Base-by-base conservation (phyloP, 2,113 vertebrate species). In the Muntiacus muntjak region DNA sequence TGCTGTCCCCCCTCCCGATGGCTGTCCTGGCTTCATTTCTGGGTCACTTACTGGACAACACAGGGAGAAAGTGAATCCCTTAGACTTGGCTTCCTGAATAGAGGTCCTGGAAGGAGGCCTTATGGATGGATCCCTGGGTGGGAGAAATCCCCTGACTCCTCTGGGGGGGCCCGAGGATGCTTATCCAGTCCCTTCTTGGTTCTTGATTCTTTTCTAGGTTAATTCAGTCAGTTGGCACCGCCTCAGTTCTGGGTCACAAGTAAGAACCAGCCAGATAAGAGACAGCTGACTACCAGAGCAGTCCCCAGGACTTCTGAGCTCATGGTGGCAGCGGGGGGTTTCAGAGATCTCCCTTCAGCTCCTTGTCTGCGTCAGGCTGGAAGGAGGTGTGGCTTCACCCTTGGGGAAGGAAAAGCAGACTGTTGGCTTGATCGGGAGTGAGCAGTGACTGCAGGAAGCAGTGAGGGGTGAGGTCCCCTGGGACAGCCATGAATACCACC, bases 301-400 rank as follows among this genome's bases (percentile, higher is more conserved):
- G 3, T 0, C 85, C 94, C 96, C 87, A 0, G 2, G 5, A 0
- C 14, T 6, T n/a, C 5, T 6, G 15, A 17, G 45, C 1, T 1
- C 86, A 30, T 47, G 86, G 81, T 2, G 11, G 19, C 21, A 45
- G 40, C 78, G 0, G 6, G 0, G 16, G 1, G 0, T 81, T 23
- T 28, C 19, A 3, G 57, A 11, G 19, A 0, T 78, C 2, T 47
- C n/a, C 43, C 79, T 10, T 19, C 4, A 2, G 52, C 43, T 84
- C 25, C 6, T 6, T 3, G 28, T 13, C 23, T 2, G 54, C 0
- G 0, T 36, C 3, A 5, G 3, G 47, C 54, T 43, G 8, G 33
- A 21, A 88, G n/a, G 23, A 76, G 23, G 21, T 76, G 23, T 25
- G 71, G 23, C 71, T 6, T 76, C 71, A 76, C 71, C 36, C 36